Evolutionary conservation across 2,888 invertebrate species (phyloP).

Genomic region (Torymus aiolomorphi): DNA sequence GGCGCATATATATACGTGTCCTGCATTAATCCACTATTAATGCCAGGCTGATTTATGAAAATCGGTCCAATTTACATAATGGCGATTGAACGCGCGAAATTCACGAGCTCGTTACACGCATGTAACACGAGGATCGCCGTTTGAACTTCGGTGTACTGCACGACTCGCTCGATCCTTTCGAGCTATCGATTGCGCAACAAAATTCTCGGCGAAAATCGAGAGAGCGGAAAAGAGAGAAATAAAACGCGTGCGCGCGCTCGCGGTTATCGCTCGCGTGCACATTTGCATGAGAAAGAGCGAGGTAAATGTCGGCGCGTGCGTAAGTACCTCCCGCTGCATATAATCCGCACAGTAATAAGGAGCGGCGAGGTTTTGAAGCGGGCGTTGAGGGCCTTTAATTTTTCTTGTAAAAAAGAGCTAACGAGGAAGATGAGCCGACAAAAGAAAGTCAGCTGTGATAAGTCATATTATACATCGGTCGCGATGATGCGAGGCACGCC

Average conservation of each 20-base stretch:
- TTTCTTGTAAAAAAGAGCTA: neutral
- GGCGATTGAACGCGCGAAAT: neutral
- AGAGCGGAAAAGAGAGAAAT: neutral
- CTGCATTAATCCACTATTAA: constrained; percentile 20
- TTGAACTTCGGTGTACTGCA: neutral
- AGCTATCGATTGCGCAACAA: neutral
- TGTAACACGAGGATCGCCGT: too few species aligned
- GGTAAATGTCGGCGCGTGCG: too few species aligned
- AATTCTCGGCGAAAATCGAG: too few species aligned
- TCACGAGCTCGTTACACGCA: constrained; percentile 17
- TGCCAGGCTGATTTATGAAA: constrained; percentile 13
- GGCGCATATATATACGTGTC: too few species aligned
- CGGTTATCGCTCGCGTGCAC: neutral
- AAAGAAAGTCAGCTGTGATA: too few species aligned
- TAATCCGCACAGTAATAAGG: too few species aligned
- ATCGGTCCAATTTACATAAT: constrained; percentile 14
- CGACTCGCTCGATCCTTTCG: too few species aligned
- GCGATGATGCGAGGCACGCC: too few species aligned
- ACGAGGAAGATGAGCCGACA: too few species aligned
- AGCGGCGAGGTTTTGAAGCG: too few species aligned
- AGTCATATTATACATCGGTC: too few species aligned
- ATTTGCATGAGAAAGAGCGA: neutral
- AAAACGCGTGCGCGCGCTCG: neutral
- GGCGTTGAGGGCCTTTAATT: neutral
- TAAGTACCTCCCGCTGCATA: too few species aligned